Evolutionary conservation across 2,797 vertebrate genomes (phyloP), one percentile per base, ranked within the genome.

Genomic region (Hyperoplus lanceolatus): DNA sequence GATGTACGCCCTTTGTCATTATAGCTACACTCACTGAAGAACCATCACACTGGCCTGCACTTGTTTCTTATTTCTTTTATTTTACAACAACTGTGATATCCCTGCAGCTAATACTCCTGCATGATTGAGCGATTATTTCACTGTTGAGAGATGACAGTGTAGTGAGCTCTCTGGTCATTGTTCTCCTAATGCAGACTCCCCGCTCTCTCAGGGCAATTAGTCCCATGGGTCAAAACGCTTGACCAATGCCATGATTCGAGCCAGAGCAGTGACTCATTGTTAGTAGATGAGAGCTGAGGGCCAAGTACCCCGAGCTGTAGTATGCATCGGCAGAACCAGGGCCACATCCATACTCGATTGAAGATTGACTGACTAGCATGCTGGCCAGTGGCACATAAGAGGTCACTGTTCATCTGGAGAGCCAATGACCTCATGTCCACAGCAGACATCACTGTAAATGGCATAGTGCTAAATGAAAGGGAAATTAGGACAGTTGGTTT

Each of bases 151-250:
- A 86, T 69, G 72, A 83, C 67, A 80, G 72, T 13, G 65, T 67
- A 70, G 73, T 86, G 73, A 56, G 64, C 64, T 77, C 71, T 67
- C 10, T 73, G 66, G 62, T 70, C 87, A 86, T 81, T 86, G 83
- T 87, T 83, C 78, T 77, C 70, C 75, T 71, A 51, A 55, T 60
- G 50, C 46, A 56, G 69, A 76, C 53, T 82, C 56, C 46, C 14
- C 13, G 46, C 65, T 81, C 79, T 82, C 88, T 78, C 38, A 73
- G 78, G 81, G 72, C 79, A 90, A 91, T 92, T 90, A 90, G 81
- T 89, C 81, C 85, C 86, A 77, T 18, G 79, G 91, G 84, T 90
- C 89, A 85, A 86, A 89, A 77, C 69, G 53, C 69, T 80, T 90
- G 89, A 92, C 89, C 88, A 82, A 70, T 73, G 66, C 70, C 54